A percentile compares a stretch with the other conserved stretches of the same genome.
These are phyloP conservation scores for Oeneis ivallda DNA, from an alignment of 2,888 invertebrate species.

Conservation along the genomic window DNA sequence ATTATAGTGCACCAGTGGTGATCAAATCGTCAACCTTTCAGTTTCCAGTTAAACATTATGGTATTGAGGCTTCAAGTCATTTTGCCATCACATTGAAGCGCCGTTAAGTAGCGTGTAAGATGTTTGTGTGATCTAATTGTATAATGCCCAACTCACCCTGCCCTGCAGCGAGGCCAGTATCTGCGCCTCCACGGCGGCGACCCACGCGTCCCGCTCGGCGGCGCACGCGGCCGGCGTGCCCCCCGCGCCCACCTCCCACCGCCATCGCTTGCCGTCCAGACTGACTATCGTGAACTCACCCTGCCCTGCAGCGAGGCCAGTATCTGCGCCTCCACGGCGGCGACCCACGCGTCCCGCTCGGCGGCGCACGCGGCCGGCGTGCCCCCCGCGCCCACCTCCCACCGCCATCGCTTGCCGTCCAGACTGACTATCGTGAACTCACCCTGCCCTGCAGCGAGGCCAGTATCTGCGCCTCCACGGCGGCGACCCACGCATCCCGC, in stretches of 20 bases:
- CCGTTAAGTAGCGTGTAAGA: too few species aligned
- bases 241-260: conserved; percentile 91
- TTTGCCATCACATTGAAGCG: too few species aligned
- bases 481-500: too few species aligned
- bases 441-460: too few species aligned
- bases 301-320: conserved; percentile 91
- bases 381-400: conserved; percentile 87
- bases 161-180: conserved; percentile 86
- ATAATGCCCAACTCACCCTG: neutral
- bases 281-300: neutral
- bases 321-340: conserved; percentile 97
- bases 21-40: too few species aligned
- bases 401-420: conserved; percentile 98
- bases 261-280: conserved; percentile 83
- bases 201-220: conserved; percentile 96
- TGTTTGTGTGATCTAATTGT: too few species aligned
- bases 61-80: too few species aligned
- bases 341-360: conserved; percentile 95
- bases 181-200: conserved; percentile 90
- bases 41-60: too few species aligned
- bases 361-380: conserved; percentile 68
- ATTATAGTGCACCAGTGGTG: too few species aligned
- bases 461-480: too few species aligned
- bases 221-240: conserved; percentile 45
- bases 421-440: conserved; percentile 65